phyloP scores from a whole-genome alignment of 1,140 invertebrate genomes.

The Lepidurus apus region DNA sequence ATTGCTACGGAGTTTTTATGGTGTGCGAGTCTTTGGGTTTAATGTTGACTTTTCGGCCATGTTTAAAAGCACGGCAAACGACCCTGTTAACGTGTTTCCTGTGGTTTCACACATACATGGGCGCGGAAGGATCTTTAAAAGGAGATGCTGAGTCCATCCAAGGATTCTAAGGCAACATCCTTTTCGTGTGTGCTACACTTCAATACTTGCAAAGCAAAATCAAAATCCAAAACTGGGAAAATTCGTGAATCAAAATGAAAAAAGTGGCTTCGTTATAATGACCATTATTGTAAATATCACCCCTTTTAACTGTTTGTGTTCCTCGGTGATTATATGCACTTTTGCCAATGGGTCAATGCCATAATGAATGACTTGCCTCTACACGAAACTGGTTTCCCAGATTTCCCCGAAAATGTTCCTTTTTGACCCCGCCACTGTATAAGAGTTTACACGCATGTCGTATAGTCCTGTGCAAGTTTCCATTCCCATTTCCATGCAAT shows the following conservation, averaged over 20 bases:
- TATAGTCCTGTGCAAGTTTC: neutral
- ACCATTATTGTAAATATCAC: constrained; percentile 2
- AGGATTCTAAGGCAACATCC: neutral
- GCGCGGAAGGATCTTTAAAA: neutral
- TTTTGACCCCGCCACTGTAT: neutral
- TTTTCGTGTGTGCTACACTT: neutral
- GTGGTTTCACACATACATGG: too few species aligned
- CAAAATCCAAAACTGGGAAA: neutral
- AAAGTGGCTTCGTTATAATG: neutral
- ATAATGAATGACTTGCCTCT: neutral
- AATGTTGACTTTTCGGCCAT: neutral
- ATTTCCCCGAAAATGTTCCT: neutral
- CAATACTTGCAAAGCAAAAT: neutral
- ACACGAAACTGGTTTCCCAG: neutral
- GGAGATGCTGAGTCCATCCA: neutral
- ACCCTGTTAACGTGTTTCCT: neutral
- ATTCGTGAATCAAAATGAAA: neutral
- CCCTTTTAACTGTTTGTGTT: neutral
- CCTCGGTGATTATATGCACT: neutral
- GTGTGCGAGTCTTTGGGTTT: neutral
- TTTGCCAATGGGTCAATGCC: neutral
- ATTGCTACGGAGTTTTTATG: neutral
- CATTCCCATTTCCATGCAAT: neutral
- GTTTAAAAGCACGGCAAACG: neutral
- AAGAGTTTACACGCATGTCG: constrained; percentile 2